Evolutionary conservation across 1,140 invertebrate species (phyloP).

Genomic region (Sogatella furcifera): DNA sequence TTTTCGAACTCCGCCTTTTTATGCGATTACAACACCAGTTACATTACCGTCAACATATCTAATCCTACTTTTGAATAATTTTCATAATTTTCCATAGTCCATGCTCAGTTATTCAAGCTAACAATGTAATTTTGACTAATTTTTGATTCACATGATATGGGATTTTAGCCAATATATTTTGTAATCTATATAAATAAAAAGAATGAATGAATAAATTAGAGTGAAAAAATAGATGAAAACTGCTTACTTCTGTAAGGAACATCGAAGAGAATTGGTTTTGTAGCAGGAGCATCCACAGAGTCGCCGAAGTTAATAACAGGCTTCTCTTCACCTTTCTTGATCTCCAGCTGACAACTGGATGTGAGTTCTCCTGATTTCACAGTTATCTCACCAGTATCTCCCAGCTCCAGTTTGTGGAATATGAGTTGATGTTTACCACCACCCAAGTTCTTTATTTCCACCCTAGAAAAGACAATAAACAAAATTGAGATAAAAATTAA

Average conservation of each 20-base stretch:
- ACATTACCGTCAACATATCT: too few species aligned
- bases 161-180: too few species aligned
- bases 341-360: slow-evolving; percentile 67
- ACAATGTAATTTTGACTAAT: too few species aligned
- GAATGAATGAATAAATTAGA: too few species aligned
- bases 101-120: too few species aligned
- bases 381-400: slow-evolving; percentile 73
- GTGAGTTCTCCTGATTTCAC: slow-evolving; percentile 72
- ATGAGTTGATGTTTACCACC: slow-evolving; percentile 85
- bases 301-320: slow-evolving; percentile 71
- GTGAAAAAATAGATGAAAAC: neutral
- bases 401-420: slow-evolving; percentile 70
- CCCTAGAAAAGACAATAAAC: slow-evolving; percentile 33
- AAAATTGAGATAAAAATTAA: too few species aligned
- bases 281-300: slow-evolving; percentile 67
- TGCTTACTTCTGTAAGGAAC: slow-evolving; percentile 81
- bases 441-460: slow-evolving; percentile 82
- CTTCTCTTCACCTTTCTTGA: slow-evolving; percentile 74
- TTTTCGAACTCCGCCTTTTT: too few species aligned
- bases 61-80: too few species aligned
- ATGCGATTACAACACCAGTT: too few species aligned
- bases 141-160: too few species aligned
- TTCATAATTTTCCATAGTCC: too few species aligned
- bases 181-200: too few species aligned
- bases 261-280: slow-evolving; percentile 67